Base-by-base conservation (phyloP, 2,797 vertebrate genomes). In the Salarias fasciatus region DNA sequence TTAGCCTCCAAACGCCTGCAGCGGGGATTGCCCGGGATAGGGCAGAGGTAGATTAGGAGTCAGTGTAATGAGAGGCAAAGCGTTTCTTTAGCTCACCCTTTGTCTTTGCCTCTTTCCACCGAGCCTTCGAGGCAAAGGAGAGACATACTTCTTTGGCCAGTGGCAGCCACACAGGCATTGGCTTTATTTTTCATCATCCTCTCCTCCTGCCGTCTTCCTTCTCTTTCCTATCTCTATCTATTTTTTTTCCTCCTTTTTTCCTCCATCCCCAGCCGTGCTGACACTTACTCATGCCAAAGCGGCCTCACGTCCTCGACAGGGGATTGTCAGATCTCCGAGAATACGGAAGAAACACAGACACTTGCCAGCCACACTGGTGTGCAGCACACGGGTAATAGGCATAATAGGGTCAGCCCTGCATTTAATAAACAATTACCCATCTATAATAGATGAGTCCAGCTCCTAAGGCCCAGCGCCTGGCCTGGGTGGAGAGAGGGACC, bases 361-460 rank as follows among this genome's bases (percentile, higher is more conserved):
- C 75, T 82, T 57, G 74, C 56, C 60, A 50, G 79, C 55, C 76
- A 12, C 73, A 58, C 63, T 50, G 65, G 71, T 63, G 84, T 48
- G 64, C 67, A 8, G 62, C 70, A 64, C 72, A 48, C 47, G 74
- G 86, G 80, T 92, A 92, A 91, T 89, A 88, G 88, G 88, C 88
- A 88, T 92, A 92, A 94, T 92, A 91, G 90, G 93, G 92, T 93
- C 92, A 92, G 89, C 87, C 76, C 86, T 89, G 93, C 93, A 93
- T 93, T 94, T 94, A 93, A 94, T 93, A 94, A 94, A 94, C 93
- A 94, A 92, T 94, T 93, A 93, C 88, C 88, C 76, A 93, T 94
- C 89, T 92, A 94, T 94, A 92, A 94, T 94, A 83, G 80, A 94
- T 94, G 89, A 92, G 88, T 85, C 78, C 66, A 46, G 83, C 88